phyloP scores from a whole-genome alignment of 1,140 invertebrate species.

The Physella acuta region DNA sequence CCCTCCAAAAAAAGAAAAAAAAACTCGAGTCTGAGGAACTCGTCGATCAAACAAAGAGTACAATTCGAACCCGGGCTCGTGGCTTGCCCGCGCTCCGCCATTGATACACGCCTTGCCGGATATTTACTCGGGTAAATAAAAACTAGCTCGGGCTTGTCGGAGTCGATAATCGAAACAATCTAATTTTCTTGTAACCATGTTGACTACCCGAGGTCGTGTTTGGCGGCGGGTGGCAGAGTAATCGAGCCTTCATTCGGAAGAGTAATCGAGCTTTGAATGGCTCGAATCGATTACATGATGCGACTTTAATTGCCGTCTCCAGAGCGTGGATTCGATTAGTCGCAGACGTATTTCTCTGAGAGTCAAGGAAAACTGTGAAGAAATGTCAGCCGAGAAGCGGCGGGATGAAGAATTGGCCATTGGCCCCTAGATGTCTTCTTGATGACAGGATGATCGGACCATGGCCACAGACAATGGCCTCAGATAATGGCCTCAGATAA shows the following conservation, averaged over 20 bases:
- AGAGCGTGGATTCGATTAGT: too few relatives aligned
- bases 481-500: too few relatives aligned
- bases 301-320: neutral
- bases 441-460: too few relatives aligned
- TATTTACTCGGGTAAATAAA: neutral
- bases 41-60: neutral
- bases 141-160: neutral
- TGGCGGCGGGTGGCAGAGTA: neutral
- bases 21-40: too few relatives aligned
- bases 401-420: too few relatives aligned
- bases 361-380: too few relatives aligned
- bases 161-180: conserved; percentile 1
- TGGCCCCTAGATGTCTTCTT: too few relatives aligned
- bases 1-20: too few relatives aligned
- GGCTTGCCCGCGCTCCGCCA: neutral
- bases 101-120: neutral
- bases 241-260: neutral
- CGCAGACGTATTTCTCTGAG: too few relatives aligned
- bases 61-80: neutral
- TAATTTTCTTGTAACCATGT: conserved; percentile 1
- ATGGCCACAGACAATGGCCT: too few relatives aligned
- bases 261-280: neutral
- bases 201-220: neutral
- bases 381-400: too few relatives aligned
- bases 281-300: neutral